Evolutionary conservation across 2,797 vertebrate genomes (phyloP).

Genomic region (Melanotaenia pygmaea): DNA sequence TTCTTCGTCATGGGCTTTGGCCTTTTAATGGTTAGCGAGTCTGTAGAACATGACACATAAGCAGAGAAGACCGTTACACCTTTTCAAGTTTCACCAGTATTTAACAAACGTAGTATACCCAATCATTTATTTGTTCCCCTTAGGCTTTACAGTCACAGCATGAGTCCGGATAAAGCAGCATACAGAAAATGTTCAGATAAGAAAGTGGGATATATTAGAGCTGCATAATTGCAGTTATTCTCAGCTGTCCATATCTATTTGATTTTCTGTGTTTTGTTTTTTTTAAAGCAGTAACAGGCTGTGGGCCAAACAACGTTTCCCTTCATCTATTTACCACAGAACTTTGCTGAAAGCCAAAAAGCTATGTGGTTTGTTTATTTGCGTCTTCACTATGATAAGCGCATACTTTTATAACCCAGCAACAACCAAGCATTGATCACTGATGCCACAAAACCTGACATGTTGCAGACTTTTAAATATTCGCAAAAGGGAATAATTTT

Average conservation of each 20-base stretch:
- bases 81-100: slow-evolving; percentile 4
- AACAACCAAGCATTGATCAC: slow-evolving; percentile 2
- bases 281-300: neutral
- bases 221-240: neutral
- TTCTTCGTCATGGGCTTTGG: slow-evolving; percentile 12
- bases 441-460: neutral
- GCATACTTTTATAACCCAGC: neutral
- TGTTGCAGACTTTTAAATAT: neutral
- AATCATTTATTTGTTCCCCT: neutral
- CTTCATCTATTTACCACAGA: neutral
- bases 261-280: neutral
- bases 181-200: neutral
- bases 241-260: neutral
- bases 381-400: neutral
- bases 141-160: neutral
- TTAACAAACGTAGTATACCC: neutral
- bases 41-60: slow-evolving; percentile 1
- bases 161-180: neutral
- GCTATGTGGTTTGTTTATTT: neutral
- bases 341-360: neutral
- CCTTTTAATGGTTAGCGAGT: neutral
- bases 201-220: neutral
- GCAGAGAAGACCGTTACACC: neutral
- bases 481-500: neutral
- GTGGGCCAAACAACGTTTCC: neutral